These are phyloP conservation scores for Kryphioiulus occultus DNA, from an alignment of 2,888 invertebrate species.

Conservation along the genomic window DNA sequence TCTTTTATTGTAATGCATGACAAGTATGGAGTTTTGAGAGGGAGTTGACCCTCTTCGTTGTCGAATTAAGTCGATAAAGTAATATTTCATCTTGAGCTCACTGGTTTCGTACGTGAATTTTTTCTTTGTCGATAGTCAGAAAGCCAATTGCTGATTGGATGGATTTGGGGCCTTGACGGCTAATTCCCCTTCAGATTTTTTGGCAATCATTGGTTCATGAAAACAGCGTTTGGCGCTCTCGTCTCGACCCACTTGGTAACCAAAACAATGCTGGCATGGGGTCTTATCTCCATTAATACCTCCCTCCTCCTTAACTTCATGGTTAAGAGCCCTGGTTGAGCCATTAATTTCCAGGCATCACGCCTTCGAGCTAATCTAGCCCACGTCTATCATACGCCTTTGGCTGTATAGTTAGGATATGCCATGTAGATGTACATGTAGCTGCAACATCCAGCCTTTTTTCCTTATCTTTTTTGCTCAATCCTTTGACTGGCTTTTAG, in stretches of 20 bases:
- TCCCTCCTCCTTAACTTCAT: not conserved
- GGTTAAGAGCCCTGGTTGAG: conserved; percentile 40
- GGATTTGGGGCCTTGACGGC: not conserved
- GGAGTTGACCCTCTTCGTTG: too few relatives aligned
- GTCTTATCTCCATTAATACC: conserved; percentile 14
- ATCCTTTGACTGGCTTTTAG: conserved; percentile 14
- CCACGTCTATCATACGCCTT: not conserved
- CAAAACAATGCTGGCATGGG: not conserved
- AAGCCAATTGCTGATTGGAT: conserved; percentile 19
- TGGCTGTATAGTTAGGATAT: not conserved
- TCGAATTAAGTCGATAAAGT: not conserved
- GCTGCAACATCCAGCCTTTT: not conserved
- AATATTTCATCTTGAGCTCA: not conserved
- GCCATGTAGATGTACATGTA: too few relatives aligned
- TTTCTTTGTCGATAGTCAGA: not conserved
- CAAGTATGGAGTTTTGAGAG: too few relatives aligned
- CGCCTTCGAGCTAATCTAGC: conserved; percentile 19
- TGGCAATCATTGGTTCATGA: conserved; percentile 10
- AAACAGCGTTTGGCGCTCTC: conserved; percentile 33
- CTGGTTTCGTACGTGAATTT: not conserved
- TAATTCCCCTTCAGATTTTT: conserved; percentile 32
- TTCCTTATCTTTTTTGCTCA: not conserved
- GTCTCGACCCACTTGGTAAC: not conserved
- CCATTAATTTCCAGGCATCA: conserved; percentile 40
- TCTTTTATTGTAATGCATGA: too few relatives aligned